Evolutionary conservation across 2,888 invertebrate genomes (phyloP).

Genomic region (Zaprionus lineosus): DNA sequence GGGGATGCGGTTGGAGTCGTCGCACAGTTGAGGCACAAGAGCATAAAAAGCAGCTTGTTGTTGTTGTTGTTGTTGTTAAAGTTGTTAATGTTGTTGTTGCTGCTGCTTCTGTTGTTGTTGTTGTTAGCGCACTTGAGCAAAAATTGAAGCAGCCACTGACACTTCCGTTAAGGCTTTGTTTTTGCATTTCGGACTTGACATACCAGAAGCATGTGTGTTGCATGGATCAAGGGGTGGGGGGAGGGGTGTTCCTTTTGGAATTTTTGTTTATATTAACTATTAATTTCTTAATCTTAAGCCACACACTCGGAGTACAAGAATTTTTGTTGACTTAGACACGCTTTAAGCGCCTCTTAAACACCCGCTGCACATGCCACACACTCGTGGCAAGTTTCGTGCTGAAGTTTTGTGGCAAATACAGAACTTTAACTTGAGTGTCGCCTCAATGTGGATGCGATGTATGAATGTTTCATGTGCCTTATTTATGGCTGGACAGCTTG

Average conservation of each 20-base stretch:
- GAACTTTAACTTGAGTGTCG: slow-evolving; percentile 45
- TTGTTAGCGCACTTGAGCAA: slow-evolving; percentile 55
- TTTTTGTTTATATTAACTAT: too few relatives aligned
- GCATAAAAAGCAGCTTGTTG: slow-evolving; percentile 67
- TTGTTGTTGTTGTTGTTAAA: slow-evolving; percentile 26
- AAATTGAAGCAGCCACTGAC: slow-evolving; percentile 64
- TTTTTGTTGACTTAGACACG: too few relatives aligned
- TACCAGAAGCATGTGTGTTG: not conserved
- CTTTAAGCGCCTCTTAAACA: too few relatives aligned
- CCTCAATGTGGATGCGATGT: slow-evolving; percentile 33
- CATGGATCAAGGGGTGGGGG: too few relatives aligned
- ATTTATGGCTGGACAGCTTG: slow-evolving; percentile 60
- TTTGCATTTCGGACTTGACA: slow-evolving; percentile 37
- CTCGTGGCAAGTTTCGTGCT: slow-evolving; percentile 11
- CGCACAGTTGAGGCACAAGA: slow-evolving; percentile 42
- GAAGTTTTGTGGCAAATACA: slow-evolving; percentile 50
- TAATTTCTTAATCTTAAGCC: not conserved
- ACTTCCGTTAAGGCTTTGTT: slow-evolving; percentile 71
- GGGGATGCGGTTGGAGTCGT: slow-evolving; percentile 11
- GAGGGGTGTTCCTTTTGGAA: too few relatives aligned
- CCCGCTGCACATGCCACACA: too few relatives aligned
- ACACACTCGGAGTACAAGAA: not conserved
- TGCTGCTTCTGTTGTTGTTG: slow-evolving; percentile 20
- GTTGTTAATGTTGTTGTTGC: slow-evolving; percentile 19
- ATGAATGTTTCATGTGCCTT: slow-evolving; percentile 46